Percentiles rank a stretch among this genome's conserved stretches.
Evolutionary conservation across 1,140 invertebrate genomes (phyloP).

Genomic region (Telenomus remus): DNA sequence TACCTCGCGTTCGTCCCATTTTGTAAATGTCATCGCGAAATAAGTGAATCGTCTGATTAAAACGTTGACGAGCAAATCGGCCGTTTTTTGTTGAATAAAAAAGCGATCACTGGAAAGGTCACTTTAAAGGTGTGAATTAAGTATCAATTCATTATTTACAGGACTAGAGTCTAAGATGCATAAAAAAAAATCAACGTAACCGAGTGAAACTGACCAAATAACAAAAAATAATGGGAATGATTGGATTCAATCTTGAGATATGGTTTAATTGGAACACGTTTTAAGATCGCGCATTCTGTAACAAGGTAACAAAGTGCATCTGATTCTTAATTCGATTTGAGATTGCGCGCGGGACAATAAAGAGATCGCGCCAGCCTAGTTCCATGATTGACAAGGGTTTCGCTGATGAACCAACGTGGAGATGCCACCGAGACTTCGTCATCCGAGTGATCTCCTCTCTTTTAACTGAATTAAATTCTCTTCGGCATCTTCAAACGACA

Average conservation of each 20-base stretch:
- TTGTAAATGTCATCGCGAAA: constrained; percentile 17
- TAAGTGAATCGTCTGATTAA: constrained; percentile 19
- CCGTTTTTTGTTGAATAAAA: constrained; percentile 2
- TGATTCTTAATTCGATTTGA: constrained; percentile 18
- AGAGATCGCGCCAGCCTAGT: constrained; percentile 13
- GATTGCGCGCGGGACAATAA: constrained; percentile 14
- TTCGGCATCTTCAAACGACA: constrained; percentile 39
- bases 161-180: neutral
- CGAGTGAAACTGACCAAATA: neutral
- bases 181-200: neutral
- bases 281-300: constrained; percentile 18
- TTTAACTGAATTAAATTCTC: constrained; percentile 8
- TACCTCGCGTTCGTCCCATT: constrained; percentile 15
- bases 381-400: constrained; percentile 27
- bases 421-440: too few species aligned
- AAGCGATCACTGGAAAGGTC: constrained; percentile 12
- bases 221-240: too few species aligned
- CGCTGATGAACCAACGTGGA: neutral
- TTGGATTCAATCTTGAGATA: constrained; percentile 2
- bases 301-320: constrained; percentile 1
- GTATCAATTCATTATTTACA: too few species aligned
- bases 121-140: constrained; percentile 9
- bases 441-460: constrained; percentile 25
- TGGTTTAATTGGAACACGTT: constrained; percentile 23
- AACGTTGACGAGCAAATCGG: constrained; percentile 19